phyloP scores from a whole-genome alignment of 1,140 invertebrate genomes.

The Drosophila dunni region DNA sequence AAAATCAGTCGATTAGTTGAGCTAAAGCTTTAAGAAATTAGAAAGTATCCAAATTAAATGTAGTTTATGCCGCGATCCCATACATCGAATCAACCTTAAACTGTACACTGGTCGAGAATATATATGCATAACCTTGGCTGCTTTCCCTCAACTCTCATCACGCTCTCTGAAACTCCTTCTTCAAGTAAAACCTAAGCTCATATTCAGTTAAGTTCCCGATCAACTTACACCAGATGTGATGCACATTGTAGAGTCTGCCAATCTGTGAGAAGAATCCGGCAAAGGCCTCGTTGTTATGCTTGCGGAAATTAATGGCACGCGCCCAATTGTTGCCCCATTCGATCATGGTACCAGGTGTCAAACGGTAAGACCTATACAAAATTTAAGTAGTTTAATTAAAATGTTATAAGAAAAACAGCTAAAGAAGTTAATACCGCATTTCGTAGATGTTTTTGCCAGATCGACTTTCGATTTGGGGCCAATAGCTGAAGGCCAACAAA shows the following conservation, averaged over 20 bases:
- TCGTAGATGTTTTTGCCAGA: constrained; percentile 95
- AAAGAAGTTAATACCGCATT: constrained; percentile 87
- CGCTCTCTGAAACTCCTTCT: too few relatives aligned
- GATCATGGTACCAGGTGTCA: constrained; percentile 98
- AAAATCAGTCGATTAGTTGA: too few relatives aligned
- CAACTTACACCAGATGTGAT: constrained; percentile 98
- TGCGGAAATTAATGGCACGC: constrained; percentile 95
- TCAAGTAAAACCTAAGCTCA: too few relatives aligned
- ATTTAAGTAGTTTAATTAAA: background rate
- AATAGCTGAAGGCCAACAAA: constrained; percentile 95
- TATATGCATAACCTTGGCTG: too few relatives aligned
- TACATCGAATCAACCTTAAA: too few relatives aligned
- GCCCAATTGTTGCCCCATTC: constrained; percentile 99
- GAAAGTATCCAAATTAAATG: too few relatives aligned
- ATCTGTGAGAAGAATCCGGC: constrained; percentile 98
- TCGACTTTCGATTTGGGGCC: constrained; percentile 92
- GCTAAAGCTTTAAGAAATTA: too few relatives aligned
- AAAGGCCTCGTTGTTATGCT: constrained; percentile 96
- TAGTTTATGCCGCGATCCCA: too few relatives aligned
- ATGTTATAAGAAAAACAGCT: background rate
- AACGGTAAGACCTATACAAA: constrained; percentile 86
- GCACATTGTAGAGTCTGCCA: constrained; percentile 97
- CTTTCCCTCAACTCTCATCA: too few relatives aligned
- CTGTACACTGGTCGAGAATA: too few relatives aligned
- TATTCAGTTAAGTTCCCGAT: background rate